phyloP scores from a whole-genome alignment of 2,888 invertebrate genomes.

The Noctuana brunneofusca region DNA sequence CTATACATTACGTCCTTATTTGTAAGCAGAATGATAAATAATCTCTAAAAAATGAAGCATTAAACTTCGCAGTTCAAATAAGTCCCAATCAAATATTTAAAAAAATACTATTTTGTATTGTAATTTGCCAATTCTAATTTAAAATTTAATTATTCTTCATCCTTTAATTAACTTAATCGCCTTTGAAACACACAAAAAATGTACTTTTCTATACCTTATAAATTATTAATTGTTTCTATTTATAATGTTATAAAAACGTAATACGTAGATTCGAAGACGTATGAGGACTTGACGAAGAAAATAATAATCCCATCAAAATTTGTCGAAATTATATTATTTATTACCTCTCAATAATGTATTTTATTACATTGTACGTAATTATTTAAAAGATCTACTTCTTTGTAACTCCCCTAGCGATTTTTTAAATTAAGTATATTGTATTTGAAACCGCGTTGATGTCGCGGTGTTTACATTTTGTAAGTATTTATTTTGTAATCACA shows the following conservation, averaged over 20 bases:
- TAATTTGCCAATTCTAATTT: too few relatives aligned
- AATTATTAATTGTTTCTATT: background rate
- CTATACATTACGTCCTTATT: constrained; percentile 31
- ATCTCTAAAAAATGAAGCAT: constrained; percentile 11
- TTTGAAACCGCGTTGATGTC: constrained; percentile 10
- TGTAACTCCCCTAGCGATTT: background rate
- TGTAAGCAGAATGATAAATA: constrained; percentile 15
- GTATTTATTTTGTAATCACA: constrained; percentile 50
- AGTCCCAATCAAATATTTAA: background rate
- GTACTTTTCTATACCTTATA: too few relatives aligned
- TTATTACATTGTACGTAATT: too few relatives aligned
- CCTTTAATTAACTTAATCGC: too few relatives aligned
- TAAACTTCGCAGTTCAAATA: background rate
- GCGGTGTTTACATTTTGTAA: constrained; percentile 42
- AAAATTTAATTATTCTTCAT: too few relatives aligned
- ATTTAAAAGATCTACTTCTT: background rate
- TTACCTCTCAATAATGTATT: too few relatives aligned
- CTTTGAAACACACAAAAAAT: too few relatives aligned
- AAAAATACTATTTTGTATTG: background rate
- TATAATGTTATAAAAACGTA: background rate
- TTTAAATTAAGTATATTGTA: constrained; percentile 1
- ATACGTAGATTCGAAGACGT: constrained; percentile 3
- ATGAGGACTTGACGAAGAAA: background rate
- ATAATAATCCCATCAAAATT: too few relatives aligned
- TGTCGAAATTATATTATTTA: too few relatives aligned